Evolutionary conservation across 2,888 invertebrate species (phyloP).

Genomic region (Dioctria linearis): DNA sequence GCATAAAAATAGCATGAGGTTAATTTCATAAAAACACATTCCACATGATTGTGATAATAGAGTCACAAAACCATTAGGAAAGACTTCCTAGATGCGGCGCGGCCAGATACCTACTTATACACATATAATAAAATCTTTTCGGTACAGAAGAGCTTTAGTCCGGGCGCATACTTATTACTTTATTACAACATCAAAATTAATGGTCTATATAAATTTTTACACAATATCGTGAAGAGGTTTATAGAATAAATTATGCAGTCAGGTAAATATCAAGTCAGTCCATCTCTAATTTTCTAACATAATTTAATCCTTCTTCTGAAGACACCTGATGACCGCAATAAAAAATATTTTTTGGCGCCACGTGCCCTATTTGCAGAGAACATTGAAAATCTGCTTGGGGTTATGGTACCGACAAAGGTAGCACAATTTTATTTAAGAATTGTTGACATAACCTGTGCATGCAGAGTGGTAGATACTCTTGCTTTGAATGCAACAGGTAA

Average conservation of each 20-base stretch:
- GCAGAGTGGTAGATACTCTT: neutral
- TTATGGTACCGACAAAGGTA: neutral
- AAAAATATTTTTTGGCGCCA: constrained; percentile 16
- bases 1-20: no score
- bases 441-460: constrained; percentile 1
- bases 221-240: neutral
- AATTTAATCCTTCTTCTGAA: constrained; percentile 8
- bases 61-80: no score
- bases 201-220: constrained; percentile 21
- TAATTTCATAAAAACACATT: no score
- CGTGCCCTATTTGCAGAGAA: constrained; percentile 36
- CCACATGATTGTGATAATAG: no score
- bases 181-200: constrained; percentile 19
- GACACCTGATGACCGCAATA: constrained; percentile 4
- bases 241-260: constrained; percentile 22
- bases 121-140: neutral
- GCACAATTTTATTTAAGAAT: neutral
- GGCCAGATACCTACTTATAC: no score
- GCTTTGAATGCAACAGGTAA: neutral
- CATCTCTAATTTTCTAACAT: constrained; percentile 37
- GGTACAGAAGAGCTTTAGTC: neutral
- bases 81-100: neutral
- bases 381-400: neutral
- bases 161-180: constrained; percentile 9
- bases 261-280: constrained; percentile 28